These are phyloP conservation scores for Spheniscus humboldti DNA, from an alignment of 2,797 vertebrate species.

Conservation along the genomic window DNA sequence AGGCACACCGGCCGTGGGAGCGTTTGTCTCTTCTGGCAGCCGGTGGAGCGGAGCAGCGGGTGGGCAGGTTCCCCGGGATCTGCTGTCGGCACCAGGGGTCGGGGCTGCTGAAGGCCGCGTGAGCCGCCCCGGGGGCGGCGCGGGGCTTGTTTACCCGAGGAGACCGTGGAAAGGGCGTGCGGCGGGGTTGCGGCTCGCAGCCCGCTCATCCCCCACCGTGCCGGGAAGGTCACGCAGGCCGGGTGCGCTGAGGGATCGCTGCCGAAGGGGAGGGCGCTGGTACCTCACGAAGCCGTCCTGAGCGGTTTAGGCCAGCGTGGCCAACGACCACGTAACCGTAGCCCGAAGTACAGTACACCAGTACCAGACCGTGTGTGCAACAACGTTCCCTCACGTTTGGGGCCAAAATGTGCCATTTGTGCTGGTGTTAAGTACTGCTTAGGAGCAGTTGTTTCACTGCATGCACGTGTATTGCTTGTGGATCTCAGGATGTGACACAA, in stretches of 20 bases:
- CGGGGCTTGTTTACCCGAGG: background rate
- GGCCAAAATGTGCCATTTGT: background rate
- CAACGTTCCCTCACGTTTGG: fast-evolving
- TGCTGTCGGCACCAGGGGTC: too few relatives aligned
- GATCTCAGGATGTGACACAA: background rate
- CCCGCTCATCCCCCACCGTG: fast-evolving
- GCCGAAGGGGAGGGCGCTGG: background rate
- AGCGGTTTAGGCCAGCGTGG: fast-evolving
- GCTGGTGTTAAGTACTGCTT: too few relatives aligned
- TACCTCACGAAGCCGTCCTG: background rate
- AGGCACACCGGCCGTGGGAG: fast-evolving
- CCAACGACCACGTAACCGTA: fast-evolving
- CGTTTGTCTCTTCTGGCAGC: background rate
- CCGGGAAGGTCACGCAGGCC: background rate
- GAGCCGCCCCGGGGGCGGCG: background rate
- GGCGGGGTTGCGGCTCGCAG: too few relatives aligned
- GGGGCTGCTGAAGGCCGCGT: background rate
- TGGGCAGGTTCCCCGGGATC: too few relatives aligned
- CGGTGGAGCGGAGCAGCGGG: fast-evolving
- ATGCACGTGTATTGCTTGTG: fast-evolving
- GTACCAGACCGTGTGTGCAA: fast-evolving
- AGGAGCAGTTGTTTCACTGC: background rate
- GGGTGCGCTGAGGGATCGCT: background rate
- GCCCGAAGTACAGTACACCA: fast-evolving
- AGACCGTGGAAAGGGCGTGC: background rate